Evolutionary conservation across 2,797 vertebrate species (phyloP).

Genomic region (Sebastes flavidus): DNA sequence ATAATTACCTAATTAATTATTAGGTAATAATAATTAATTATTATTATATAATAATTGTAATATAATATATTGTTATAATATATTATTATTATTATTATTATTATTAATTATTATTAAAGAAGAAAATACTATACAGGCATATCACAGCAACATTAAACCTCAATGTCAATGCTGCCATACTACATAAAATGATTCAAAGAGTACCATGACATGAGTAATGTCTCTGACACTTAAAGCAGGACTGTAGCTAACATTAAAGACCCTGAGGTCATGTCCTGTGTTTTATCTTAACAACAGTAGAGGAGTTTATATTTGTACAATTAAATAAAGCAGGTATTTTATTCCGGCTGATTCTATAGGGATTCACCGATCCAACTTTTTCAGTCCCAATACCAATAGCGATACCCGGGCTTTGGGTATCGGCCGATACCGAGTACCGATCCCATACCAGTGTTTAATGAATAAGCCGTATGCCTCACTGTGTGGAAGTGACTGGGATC

Average conservation of each 20-base stretch:
- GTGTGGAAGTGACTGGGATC: no score
- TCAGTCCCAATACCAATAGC: rapidly evolving
- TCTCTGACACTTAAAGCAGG: not conserved
- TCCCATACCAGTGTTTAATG: no score
- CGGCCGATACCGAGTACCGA: no score
- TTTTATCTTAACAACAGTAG: not conserved
- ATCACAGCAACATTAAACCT: not conserved
- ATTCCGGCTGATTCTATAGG: not conserved
- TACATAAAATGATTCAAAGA: not conserved
- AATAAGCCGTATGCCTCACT: no score
- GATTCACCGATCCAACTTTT: no score
- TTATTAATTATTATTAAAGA: not conserved
- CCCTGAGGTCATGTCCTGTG: not conserved
- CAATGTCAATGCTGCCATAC: not conserved
- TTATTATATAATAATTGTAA: no score
- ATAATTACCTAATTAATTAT: not conserved
- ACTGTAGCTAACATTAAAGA: not conserved
- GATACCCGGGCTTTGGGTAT: no score
- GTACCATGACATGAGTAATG: not conserved
- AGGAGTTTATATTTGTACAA: not conserved
- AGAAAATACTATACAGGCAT: no score
- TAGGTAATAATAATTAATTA: not conserved
- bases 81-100: no score
- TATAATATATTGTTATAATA: no score
- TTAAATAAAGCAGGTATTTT: not conserved